Conservation (phyloP, 2,113 vertebrate species). For the Megatriorchis doriae region DNA sequence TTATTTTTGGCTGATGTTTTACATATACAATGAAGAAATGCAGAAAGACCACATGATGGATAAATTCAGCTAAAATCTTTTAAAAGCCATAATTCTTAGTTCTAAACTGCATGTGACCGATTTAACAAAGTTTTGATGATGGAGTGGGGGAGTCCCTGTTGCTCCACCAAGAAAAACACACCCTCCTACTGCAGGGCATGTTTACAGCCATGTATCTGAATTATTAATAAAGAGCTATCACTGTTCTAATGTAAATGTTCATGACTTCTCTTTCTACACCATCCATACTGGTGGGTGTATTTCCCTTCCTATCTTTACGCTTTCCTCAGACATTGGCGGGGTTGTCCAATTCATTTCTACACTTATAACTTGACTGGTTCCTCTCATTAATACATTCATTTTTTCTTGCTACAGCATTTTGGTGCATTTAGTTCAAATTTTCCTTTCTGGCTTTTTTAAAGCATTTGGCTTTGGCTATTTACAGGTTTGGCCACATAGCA, state of each 20-base stretch:
- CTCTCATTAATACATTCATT: neutral
- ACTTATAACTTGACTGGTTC: neutral
- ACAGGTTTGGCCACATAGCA: neutral
- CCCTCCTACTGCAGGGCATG: neutral
- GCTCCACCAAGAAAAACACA: neutral
- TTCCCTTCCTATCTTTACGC: neutral
- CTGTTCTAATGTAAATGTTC: neutral
- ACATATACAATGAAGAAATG: neutral
- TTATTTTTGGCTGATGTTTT: conserved; percentile 1
- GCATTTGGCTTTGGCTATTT: neutral
- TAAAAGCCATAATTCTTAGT: neutral
- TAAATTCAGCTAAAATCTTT: neutral
- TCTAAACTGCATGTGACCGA: neutral
- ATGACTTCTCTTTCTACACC: neutral
- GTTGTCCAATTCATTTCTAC: neutral
- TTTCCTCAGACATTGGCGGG: neutral
- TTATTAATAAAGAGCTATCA: neutral
- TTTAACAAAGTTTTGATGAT: neutral
- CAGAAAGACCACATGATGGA: neutral
- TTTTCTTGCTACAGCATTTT: neutral
- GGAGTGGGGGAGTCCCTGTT: neutral
- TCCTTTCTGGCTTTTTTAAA: neutral
- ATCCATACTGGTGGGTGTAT: neutral
- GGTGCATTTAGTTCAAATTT: neutral
- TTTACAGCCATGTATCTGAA: neutral